A percentile compares a stretch with the other conserved stretches of the same genome.
These are phyloP conservation scores for Zaprionus inermis DNA, from an alignment of 1,140 invertebrate genomes.

Conservation along the genomic window DNA sequence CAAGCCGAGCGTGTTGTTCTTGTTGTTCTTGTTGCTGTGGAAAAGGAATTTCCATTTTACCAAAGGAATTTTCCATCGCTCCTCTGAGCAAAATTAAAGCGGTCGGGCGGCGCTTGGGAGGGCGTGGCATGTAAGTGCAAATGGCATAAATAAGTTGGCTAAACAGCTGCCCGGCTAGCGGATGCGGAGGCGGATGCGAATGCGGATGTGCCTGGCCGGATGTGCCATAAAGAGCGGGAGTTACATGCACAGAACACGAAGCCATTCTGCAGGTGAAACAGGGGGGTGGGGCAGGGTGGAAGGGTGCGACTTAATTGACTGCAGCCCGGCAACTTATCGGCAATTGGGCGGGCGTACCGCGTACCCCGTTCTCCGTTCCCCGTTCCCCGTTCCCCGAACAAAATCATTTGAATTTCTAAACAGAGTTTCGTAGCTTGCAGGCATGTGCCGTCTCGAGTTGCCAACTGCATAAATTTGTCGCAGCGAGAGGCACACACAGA, in stretches of 20 bases:
- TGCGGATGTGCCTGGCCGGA: constrained; percentile 43
- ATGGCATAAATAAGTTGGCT: constrained; percentile 76
- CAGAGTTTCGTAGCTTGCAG: constrained; percentile 12
- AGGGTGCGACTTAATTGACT: constrained; percentile 44
- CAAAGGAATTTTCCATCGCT: constrained; percentile 65
- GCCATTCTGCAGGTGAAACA: constrained; percentile 24
- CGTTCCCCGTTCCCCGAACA: background rate
- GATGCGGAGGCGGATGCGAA: constrained; percentile 13
- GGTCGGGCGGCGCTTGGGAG: background rate
- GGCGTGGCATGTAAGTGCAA: constrained; percentile 51
- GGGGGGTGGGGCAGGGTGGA: background rate
- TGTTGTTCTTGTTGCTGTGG: background rate
- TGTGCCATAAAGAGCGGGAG: constrained; percentile 69
- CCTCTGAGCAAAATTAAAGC: constrained; percentile 49
- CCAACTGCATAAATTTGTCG: constrained; percentile 37
- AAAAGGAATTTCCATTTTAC: constrained; percentile 77
- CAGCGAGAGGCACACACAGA: constrained; percentile 2
- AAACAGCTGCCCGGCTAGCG: constrained; percentile 61
- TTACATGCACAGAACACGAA: constrained; percentile 67
- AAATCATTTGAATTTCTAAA: constrained; percentile 37
- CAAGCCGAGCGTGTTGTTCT: no score
- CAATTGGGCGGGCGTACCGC: constrained; percentile 22
- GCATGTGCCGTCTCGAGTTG: constrained; percentile 9
- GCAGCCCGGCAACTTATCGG: constrained; percentile 41
- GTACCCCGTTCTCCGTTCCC: no score